Evolutionary conservation across 2,797 vertebrate species (phyloP).

Genomic region (Neosalanx taihuensis): DNA sequence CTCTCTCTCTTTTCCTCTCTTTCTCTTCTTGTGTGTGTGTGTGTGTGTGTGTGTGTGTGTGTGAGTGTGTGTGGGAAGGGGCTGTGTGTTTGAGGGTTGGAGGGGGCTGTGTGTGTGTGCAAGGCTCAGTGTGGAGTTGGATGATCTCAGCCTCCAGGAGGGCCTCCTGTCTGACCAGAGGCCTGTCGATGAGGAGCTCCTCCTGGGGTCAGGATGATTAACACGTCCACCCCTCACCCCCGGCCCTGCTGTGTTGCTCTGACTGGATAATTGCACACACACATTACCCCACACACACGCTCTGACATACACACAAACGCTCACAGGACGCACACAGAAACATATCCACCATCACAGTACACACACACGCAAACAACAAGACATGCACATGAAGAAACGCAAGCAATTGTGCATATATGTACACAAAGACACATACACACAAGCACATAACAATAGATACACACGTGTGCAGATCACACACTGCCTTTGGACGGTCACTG

Average conservation of each 20-base stretch:
- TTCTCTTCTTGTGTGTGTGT: not conserved
- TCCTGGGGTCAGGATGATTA: not conserved
- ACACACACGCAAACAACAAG: too few species aligned
- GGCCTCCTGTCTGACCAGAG: not conserved
- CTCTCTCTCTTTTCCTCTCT: not conserved
- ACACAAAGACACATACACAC: not conserved
- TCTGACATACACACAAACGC: not conserved
- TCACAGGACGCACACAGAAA: not conserved
- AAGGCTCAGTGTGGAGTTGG: not conserved
- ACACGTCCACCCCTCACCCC: not conserved
- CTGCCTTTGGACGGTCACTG: not conserved
- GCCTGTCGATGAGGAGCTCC: too few species aligned
- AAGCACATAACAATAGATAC: not conserved
- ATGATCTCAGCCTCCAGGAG: not conserved
- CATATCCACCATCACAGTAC: not conserved
- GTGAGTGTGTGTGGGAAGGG: not conserved
- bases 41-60: not conserved
- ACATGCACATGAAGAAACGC: too few species aligned
- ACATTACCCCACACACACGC: too few species aligned
- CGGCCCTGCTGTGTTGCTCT: not conserved
- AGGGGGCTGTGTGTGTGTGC: too few species aligned
- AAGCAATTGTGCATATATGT: too few species aligned
- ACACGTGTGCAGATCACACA: not conserved
- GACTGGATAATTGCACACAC: not conserved
- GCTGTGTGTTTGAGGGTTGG: too few species aligned